Conservation (phyloP, 2,113 vertebrate species). For the Hyperopisus bebe region DNA sequence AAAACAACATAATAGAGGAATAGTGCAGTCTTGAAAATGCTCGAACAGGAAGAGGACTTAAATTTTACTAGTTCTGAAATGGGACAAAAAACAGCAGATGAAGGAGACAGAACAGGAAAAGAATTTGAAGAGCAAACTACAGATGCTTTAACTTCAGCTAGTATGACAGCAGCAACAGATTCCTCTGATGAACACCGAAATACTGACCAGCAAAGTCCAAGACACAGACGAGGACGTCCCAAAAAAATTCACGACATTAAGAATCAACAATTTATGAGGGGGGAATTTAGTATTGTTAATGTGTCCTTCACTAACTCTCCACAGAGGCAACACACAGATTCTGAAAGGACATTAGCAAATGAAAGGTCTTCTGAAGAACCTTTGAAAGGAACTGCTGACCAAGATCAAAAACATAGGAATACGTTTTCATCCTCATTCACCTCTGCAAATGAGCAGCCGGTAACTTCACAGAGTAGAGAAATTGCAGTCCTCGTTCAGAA, state of each 20-base stretch:
- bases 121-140: neutral
- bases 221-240: neutral
- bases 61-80: neutral
- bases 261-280: neutral
- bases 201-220: neutral
- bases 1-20: neutral
- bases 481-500: neutral
- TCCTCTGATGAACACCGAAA: neutral
- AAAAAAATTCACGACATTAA: neutral
- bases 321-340: neutral
- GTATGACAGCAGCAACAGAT: neutral
- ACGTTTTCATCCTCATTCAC: neutral
- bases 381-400: neutral
- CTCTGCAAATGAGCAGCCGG: neutral
- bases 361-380: neutral
- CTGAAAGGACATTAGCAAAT: constrained; percentile 7
- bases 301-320: neutral
- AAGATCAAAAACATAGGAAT: neutral
- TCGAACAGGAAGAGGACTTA: constrained; percentile 19
- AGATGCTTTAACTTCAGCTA: neutral
- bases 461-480: neutral
- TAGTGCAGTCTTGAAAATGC: neutral
- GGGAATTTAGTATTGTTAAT: neutral
- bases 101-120: neutral
- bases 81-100: neutral